phyloP scores from a whole-genome alignment of 2,888 invertebrate genomes.

The Hypomecis punctinalis region DNA sequence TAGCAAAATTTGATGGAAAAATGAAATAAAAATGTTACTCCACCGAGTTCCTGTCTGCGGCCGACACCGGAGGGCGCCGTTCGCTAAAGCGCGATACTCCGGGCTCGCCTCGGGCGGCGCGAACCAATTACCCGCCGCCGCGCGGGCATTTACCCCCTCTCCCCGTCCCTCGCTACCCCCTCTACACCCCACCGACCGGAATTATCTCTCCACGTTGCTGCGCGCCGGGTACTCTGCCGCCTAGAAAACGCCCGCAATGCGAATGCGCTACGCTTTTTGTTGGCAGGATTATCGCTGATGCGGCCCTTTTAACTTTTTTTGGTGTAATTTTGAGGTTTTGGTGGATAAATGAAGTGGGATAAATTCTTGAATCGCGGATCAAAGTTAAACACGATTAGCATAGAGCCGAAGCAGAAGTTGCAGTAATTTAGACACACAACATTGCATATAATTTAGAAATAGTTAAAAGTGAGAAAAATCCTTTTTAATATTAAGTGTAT shows the following conservation, averaged over 20 bases:
- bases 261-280: conserved; percentile 68
- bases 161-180: conserved; percentile 54
- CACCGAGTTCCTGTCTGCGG: conserved; percentile 57
- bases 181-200: conserved; percentile 53
- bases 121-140: conserved; percentile 84
- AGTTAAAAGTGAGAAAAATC: no score
- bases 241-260: conserved; percentile 79
- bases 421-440: no score
- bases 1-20: conserved; percentile 34
- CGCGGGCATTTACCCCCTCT: conserved; percentile 80
- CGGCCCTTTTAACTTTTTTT: conserved; percentile 19
- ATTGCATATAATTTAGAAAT: no score
- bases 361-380: background rate
- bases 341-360: background rate
- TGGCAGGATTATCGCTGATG: conserved; percentile 46
- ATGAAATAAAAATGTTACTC: conserved; percentile 58
- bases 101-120: conserved; percentile 85
- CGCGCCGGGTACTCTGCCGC: conserved; percentile 78
- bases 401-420: no score
- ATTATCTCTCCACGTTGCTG: conserved; percentile 71
- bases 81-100: conserved; percentile 85
- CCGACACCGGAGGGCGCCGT: conserved; percentile 83
- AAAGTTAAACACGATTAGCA: no score
- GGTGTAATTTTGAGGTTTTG: background rate
- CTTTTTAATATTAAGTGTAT: no score